phyloP scores from a whole-genome alignment of 2,888 invertebrate species.

The Orthosia gothica region DNA sequence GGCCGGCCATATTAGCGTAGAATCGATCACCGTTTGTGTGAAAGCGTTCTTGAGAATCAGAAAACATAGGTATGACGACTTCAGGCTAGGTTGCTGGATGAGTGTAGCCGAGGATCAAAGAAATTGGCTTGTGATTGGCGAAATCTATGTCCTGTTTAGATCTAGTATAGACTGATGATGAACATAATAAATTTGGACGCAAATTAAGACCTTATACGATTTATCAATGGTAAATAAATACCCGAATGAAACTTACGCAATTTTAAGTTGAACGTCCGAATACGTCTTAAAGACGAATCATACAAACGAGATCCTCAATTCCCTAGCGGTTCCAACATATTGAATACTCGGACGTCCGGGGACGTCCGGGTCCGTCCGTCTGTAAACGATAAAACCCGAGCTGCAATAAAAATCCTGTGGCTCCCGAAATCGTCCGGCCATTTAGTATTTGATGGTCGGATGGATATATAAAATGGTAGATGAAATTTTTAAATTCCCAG shows the following conservation, averaged over 20 bases:
- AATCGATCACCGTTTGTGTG: too few species aligned
- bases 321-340: constrained; percentile 42
- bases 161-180: neutral
- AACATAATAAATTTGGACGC: neutral
- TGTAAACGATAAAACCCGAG: constrained; percentile 50
- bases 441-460: constrained; percentile 50
- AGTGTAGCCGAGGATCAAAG: too few species aligned
- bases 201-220: neutral
- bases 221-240: neutral
- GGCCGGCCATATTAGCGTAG: too few species aligned
- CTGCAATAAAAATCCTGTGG: constrained; percentile 54
- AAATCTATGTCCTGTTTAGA: neutral
- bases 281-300: constrained; percentile 19
- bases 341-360: constrained; percentile 43
- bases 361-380: constrained; percentile 20
- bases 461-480: constrained; percentile 37
- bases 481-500: constrained; percentile 36
- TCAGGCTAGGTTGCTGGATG: neutral
- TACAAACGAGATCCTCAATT: constrained; percentile 31
- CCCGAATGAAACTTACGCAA: neutral
- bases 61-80: neutral
- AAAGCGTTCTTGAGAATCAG: neutral
- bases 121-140: neutral
- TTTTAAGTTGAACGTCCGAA: neutral
- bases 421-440: constrained; percentile 34